Percentiles rank a stretch among this genome's conserved stretches.
Conservation (phyloP, 2,797 vertebrate genomes). For the Coreius guichenoti region DNA sequence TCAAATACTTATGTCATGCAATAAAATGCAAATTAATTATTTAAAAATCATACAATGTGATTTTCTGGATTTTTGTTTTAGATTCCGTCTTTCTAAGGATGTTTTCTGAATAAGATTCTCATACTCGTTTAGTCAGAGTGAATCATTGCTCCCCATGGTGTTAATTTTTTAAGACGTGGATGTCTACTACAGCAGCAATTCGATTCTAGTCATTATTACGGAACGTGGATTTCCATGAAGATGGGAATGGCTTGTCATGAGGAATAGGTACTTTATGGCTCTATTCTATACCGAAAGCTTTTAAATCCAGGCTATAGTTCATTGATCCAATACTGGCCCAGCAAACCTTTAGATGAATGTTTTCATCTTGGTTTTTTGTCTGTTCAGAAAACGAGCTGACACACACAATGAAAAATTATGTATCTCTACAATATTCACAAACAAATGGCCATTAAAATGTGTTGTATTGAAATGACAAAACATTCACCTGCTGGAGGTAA, state of each 20-base stretch:
- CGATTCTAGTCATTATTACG: conserved; percentile 15
- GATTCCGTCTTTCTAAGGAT: not conserved
- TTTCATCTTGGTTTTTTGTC: conserved; percentile 18
- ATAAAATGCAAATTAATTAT: no score
- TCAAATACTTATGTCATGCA: no score
- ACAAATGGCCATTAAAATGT: not conserved
- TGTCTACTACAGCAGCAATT: conserved; percentile 38
- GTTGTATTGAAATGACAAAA: not conserved
- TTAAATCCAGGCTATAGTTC: conserved; percentile 4
- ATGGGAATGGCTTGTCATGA: conserved; percentile 9
- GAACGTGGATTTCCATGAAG: not conserved
- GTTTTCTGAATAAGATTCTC: conserved; percentile 30
- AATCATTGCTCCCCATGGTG: conserved; percentile 45
- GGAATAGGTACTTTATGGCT: conserved; percentile 19
- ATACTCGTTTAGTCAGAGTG: conserved; percentile 50
- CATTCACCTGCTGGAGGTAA: not conserved
- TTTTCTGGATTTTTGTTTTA: no score
- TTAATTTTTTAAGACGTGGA: conserved; percentile 33
- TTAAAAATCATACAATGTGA: no score
- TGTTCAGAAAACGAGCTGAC: not conserved
- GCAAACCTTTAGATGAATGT: not conserved
- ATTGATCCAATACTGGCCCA: not conserved
- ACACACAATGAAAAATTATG: not conserved
- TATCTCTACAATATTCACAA: not conserved
- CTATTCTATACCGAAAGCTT: conserved; percentile 1